Percentiles rank a stretch among this genome's conserved stretches.
Evolutionary conservation across 2,113 vertebrate species (phyloP).

Genomic region (Megaleporinus macrocephalus): DNA sequence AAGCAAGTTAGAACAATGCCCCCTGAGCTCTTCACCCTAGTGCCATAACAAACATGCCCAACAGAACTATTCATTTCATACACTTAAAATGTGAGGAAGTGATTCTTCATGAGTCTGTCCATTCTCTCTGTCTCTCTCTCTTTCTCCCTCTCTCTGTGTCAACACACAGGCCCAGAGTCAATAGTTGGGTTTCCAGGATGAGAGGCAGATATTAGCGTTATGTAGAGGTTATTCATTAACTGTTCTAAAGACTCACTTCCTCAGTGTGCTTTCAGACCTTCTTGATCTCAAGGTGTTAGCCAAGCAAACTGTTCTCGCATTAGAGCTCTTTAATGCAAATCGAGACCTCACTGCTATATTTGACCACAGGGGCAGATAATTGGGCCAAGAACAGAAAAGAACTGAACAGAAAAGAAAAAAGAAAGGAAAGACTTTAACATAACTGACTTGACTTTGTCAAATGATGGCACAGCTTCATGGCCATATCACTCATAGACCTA

Average conservation of each 20-base stretch:
- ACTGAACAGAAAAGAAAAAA: background rate
- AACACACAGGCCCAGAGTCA: conserved; percentile 48
- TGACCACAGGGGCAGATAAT: background rate
- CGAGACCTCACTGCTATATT: background rate
- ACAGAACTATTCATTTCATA: conserved; percentile 64
- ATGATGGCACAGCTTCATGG: background rate
- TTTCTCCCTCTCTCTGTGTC: conserved; percentile 16
- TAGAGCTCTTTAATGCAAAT: conserved; percentile 4
- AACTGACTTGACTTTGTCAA: background rate
- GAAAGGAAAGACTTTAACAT: background rate
- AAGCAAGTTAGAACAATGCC: conserved; percentile 20
- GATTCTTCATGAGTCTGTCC: conserved; percentile 18
- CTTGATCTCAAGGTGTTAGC: conserved; percentile 35
- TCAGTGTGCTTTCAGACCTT: conserved; percentile 33
- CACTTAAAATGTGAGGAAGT: conserved; percentile 56
- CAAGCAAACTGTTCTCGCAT: conserved; percentile 47
- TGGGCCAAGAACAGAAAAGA: background rate
- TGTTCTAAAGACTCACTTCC: conserved; percentile 35
- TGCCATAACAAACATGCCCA: conserved; percentile 61
- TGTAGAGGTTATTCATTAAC: conserved; percentile 54
- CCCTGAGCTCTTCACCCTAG: conserved; percentile 56
- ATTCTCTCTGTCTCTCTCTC: conserved; percentile 1
- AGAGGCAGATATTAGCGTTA: conserved; percentile 35
- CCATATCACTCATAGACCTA: background rate
- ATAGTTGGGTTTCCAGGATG: conserved; percentile 45